Evolutionary conservation across 2,797 vertebrate species (phyloP).

Genomic region (Gobionotothen gibberifrons): DNA sequence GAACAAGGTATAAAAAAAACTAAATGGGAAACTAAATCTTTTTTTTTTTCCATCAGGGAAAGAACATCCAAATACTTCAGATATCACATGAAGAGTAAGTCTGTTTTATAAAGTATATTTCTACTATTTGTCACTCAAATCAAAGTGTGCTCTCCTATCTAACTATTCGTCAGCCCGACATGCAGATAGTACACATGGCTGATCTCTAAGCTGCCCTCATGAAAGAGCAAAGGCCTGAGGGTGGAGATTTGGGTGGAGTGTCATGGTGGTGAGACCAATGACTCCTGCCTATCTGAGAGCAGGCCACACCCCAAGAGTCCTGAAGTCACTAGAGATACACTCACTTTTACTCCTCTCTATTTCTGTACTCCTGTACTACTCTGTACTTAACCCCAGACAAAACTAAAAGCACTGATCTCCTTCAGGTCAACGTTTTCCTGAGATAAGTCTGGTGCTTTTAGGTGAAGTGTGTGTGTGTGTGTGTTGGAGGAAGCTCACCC

Average conservation of each 20-base stretch:
- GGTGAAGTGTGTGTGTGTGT: neutral
- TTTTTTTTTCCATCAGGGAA: neutral
- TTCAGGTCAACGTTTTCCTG: conserved; percentile 4
- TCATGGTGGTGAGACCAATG: conserved; percentile 53
- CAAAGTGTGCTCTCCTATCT: neutral
- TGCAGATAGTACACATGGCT: conserved; percentile 17
- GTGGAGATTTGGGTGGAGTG: conserved; percentile 45
- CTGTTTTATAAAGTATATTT: neutral
- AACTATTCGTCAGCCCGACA: conserved; percentile 14
- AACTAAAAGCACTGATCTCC: conserved; percentile 16
- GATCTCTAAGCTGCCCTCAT: conserved; percentile 43
- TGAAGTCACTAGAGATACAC: conserved; percentile 24
- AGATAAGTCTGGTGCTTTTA: neutral
- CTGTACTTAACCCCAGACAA: neutral
- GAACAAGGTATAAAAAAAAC: neutral
- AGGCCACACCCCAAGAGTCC: conserved; percentile 42
- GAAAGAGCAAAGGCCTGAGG: conserved; percentile 29
- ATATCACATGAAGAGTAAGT: neutral
- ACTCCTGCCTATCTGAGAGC: conserved; percentile 20
- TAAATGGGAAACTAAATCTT: neutral
- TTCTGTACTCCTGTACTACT: conserved; percentile 1
- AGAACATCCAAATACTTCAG: neutral
- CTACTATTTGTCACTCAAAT: neutral
- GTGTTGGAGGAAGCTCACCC: conserved; percentile 85
- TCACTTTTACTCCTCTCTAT: conserved; percentile 23